A percentile compares a stretch with the other conserved stretches of the same genome.
These are phyloP conservation scores for Alligator sinensis DNA, from an alignment of 2,113 vertebrate species.

Conservation along the genomic window DNA sequence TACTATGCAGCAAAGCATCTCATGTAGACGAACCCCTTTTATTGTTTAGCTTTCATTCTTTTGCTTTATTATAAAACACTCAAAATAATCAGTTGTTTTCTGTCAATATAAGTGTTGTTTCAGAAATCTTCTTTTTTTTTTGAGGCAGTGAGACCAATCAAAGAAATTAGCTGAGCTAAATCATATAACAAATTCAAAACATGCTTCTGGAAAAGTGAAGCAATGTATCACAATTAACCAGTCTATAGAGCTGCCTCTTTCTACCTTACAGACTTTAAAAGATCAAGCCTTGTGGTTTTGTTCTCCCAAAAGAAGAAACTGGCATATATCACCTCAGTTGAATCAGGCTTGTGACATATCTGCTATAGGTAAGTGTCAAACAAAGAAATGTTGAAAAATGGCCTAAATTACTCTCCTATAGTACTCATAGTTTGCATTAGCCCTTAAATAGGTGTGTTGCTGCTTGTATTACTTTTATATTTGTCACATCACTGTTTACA, in stretches of 20 bases:
- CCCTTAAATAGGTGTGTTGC: constrained; percentile 42
- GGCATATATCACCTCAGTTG: constrained; percentile 43
- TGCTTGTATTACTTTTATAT: constrained; percentile 68
- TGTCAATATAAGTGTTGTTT: background rate
- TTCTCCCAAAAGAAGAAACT: constrained; percentile 59
- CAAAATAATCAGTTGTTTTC: background rate
- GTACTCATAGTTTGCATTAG: constrained; percentile 50
- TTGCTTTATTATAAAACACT: background rate
- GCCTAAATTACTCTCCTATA: constrained; percentile 75
- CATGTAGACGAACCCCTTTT: background rate
- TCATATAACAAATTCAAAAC: background rate
- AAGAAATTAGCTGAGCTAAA: background rate
- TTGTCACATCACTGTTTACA: constrained; percentile 79
- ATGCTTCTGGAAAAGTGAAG: constrained; percentile 27
- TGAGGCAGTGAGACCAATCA: background rate
- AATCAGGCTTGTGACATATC: constrained; percentile 76
- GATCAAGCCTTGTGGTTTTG: constrained; percentile 28
- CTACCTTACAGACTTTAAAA: constrained; percentile 26
- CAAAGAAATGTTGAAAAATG: constrained; percentile 78
- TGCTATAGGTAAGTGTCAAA: constrained; percentile 80
- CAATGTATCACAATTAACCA: constrained; percentile 72
- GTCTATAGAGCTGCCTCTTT: background rate
- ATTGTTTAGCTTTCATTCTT: background rate
- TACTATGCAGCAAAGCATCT: too few species aligned
- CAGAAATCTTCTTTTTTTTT: background rate